Percentiles rank a stretch among this genome's conserved stretches.
These are phyloP conservation scores for Catagonus wagneri DNA, from an alignment of 2,113 vertebrate species.

Conservation along the genomic window DNA sequence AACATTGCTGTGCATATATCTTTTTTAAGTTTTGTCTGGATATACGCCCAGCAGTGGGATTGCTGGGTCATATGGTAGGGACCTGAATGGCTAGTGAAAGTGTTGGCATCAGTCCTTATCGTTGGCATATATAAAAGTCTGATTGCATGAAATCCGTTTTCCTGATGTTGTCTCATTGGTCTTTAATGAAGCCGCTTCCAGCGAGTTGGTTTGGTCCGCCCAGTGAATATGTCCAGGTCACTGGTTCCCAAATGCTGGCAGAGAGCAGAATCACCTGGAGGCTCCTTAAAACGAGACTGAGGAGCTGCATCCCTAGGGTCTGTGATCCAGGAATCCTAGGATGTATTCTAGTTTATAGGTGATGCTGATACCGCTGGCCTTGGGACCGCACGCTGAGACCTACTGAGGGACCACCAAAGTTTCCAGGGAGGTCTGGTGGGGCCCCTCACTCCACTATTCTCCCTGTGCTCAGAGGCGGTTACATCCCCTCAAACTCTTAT, in stretches of 20 bases:
- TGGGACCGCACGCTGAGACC: rapidly evolving
- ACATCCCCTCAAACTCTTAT: rapidly evolving
- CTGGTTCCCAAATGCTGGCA: neutral
- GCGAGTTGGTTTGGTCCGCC: rapidly evolving
- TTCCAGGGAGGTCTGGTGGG: rapidly evolving
- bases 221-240: rapidly evolving
- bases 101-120: neutral
- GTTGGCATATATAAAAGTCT: too few species aligned
- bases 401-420: rapidly evolving
- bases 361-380: rapidly evolving
- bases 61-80: too few species aligned
- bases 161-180: neutral
- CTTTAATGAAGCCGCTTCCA: neutral
- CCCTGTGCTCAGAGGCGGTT: rapidly evolving
- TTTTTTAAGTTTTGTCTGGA: too few species aligned
- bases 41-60: too few species aligned
- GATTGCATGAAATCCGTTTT: neutral
- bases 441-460: rapidly evolving
- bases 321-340: rapidly evolving
- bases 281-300: rapidly evolving
- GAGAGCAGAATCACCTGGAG: neutral
- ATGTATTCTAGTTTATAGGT: rapidly evolving
- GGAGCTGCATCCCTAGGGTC: rapidly evolving
- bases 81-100: neutral
- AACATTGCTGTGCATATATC: too few species aligned